Base-by-base conservation (phyloP, 1,140 invertebrate species). In the Lanistes nyassanus region DNA sequence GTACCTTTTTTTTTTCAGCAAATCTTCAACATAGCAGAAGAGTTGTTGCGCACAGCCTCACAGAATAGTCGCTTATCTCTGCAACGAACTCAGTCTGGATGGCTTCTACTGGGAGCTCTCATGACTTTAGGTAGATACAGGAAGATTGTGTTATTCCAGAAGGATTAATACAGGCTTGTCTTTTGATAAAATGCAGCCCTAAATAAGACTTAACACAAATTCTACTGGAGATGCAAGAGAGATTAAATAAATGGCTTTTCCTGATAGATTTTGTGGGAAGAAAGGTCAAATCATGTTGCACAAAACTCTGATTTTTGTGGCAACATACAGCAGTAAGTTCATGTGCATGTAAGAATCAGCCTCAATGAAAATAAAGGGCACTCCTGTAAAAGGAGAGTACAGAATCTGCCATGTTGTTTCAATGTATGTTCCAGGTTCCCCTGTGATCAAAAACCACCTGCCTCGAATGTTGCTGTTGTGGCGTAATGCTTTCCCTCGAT, bases 401-500 rank as follows among this genome's bases (percentile, higher is more conserved):
- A 13, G 19, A 47, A 47, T 13, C 42, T 47, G 9, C 42, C 42
- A n/a, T 6, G 19, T 39, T 39, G 65, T 23, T 47, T 47, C 42
- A 47, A 9, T 47, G 5, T 47, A 47, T 47, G 2, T 76, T 83
- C 56, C 75, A 95, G 96, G 94, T 71, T 92, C 95, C 6, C 93
- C 96, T 11, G 96, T 98, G 6, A 95, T 98, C 13, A 85, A 85
- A 67, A 85, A 85, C 67, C 88, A 90, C 72, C 82, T 90, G 39
- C 97, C 97, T 0, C 91, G 97, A 79, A 97, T 99, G 94, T 87
- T 99, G 73, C 88, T 98, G 5, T 89, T 99, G 4, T 99, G 98
- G 98, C 93, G 97, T 82, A 98, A 98, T 89, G 97, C 97, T 37
- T 99, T 99, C 89, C 98, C 98, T 0, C 92, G 97, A 58, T 98